Percentiles rank a stretch among this genome's conserved stretches.
Conservation (phyloP, 2,113 vertebrate genomes). For the Chauna torquata region DNA sequence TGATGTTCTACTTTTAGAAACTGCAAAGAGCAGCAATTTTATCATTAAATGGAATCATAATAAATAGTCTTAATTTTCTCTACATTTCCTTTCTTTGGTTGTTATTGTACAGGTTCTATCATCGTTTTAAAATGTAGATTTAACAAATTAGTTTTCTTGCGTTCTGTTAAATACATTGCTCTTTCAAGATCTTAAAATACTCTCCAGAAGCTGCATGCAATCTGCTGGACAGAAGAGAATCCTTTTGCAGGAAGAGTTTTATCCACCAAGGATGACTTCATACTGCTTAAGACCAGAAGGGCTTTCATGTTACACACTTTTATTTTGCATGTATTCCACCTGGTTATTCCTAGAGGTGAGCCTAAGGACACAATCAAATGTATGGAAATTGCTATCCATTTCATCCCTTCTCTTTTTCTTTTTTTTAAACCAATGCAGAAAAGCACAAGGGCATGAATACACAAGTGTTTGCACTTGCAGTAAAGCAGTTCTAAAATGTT, state of each 20-base stretch:
- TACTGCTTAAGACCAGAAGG: not conserved
- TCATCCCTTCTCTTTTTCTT: not conserved
- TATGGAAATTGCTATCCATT: not conserved
- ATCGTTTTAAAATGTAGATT: not conserved
- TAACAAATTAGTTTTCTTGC: not conserved
- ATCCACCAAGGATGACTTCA: not conserved
- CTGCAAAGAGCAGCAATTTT: constrained; percentile 5
- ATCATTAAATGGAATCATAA: constrained; percentile 25
- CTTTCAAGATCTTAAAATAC: not conserved
- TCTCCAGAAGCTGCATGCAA: not conserved
- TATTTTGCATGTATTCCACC: not conserved
- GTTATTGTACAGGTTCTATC: not conserved
- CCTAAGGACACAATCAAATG: not conserved
- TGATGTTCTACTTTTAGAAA: constrained; percentile 9
- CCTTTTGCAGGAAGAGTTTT: not conserved
- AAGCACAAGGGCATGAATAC: not conserved
- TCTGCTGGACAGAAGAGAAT: not conserved
- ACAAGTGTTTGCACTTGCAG: not conserved
- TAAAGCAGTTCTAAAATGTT: not conserved
- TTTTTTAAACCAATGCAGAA: not conserved
- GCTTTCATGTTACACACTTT: not conserved
- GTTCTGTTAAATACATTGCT: not conserved
- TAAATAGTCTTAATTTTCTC: not conserved
- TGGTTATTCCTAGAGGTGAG: not conserved
- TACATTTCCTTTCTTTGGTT: not conserved